A percentile compares a stretch with the other conserved stretches of the same genome.
Evolutionary conservation across 2,888 invertebrate genomes (phyloP).

Genomic region (Lamellibrachia satsuma): DNA sequence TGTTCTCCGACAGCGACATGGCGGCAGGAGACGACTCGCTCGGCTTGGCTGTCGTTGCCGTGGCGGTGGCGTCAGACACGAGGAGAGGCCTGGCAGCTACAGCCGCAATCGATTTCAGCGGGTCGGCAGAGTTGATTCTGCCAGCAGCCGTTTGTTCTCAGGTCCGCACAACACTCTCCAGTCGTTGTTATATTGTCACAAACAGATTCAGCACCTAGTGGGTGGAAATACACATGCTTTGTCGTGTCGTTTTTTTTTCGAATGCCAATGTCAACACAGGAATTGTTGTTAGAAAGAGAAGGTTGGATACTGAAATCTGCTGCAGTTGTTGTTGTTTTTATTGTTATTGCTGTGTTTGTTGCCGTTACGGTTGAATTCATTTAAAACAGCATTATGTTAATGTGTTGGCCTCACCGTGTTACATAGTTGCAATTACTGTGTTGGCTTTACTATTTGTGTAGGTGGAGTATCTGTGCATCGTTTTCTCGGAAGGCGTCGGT

Average conservation of each 20-base stretch:
- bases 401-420: no score
- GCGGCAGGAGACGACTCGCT: background rate
- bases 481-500: background rate
- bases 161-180: background rate
- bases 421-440: no score
- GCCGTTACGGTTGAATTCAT: no score
- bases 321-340: no score
- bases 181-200: background rate
- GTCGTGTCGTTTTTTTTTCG: background rate
- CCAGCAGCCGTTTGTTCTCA: background rate
- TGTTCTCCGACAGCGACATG: slow-evolving; percentile 18
- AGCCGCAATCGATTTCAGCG: background rate
- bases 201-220: background rate
- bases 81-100: background rate
- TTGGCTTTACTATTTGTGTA: background rate
- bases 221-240: background rate
- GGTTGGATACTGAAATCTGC: no score
- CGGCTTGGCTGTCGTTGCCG: background rate
- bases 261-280: background rate
- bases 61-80: background rate
- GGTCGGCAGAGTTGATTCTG: background rate
- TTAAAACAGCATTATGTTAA: no score
- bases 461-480: background rate
- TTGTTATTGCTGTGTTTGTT: no score
- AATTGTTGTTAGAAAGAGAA: no score